Evolutionary conservation across 2,113 vertebrate genomes (phyloP).

Genomic region (Eulemur macaco): DNA sequence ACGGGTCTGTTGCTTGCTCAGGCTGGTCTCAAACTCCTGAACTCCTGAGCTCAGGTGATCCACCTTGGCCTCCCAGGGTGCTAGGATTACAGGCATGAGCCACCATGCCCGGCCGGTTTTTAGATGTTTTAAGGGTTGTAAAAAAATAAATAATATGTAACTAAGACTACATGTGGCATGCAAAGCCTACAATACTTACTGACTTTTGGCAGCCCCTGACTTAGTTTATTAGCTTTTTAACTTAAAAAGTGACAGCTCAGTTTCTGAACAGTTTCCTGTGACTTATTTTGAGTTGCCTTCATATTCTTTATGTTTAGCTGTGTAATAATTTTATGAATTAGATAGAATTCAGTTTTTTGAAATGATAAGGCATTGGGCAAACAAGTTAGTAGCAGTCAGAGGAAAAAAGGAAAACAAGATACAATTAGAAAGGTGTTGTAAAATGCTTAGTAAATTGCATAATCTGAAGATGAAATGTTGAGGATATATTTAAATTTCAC

Average conservation of each 20-base stretch:
- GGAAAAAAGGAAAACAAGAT: slow-evolving; percentile 16
- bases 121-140: neutral
- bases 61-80: too few relatives aligned
- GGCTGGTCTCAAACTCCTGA: too few relatives aligned
- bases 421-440: neutral
- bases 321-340: slow-evolving; percentile 36
- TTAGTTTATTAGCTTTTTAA: neutral
- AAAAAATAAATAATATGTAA: slow-evolving; percentile 6
- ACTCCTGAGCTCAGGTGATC: too few relatives aligned
- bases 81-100: too few relatives aligned
- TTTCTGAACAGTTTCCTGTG: slow-evolving; percentile 7
- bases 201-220: neutral
- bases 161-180: neutral
- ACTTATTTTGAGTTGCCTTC: neutral
- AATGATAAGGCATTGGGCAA: neutral
- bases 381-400: neutral
- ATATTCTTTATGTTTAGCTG: neutral
- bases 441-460: neutral
- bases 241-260: neutral
- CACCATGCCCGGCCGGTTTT: neutral
- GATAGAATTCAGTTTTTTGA: neutral
- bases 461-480: neutral
- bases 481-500: slow-evolving; percentile 10
- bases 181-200: neutral
- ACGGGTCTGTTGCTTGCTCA: too few relatives aligned